Conservation (phyloP, 2,113 vertebrate genomes). For the Hippopotamus amphibius region DNA sequence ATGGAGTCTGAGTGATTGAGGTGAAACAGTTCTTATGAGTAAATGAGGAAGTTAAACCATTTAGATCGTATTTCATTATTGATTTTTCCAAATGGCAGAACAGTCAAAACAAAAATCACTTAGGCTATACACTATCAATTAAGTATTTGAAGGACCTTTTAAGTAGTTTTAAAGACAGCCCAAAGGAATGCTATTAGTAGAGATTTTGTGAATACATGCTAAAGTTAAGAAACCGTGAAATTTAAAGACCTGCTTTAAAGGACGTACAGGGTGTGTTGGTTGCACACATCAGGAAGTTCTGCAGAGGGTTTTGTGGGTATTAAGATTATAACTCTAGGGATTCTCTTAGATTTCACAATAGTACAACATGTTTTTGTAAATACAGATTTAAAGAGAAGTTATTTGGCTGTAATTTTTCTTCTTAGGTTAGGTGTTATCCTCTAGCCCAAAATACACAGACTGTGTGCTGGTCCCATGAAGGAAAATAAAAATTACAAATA, state of each 20-base stretch:
- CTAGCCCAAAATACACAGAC: not conserved
- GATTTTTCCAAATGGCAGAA: not conserved
- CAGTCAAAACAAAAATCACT: not conserved
- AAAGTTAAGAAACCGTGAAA: slow-evolving; percentile 9
- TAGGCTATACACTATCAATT: not conserved
- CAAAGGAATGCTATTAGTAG: slow-evolving; percentile 14
- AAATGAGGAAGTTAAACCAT: not conserved
- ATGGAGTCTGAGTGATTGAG: not conserved
- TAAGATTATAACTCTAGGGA: not conserved
- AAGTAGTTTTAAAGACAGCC: not conserved
- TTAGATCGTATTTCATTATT: not conserved
- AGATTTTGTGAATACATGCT: not conserved
- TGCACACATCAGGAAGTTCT: not conserved
- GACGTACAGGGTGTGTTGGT: not conserved
- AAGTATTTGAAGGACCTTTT: not conserved
- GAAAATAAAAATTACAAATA: slow-evolving; percentile 26
- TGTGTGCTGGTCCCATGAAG: not conserved
- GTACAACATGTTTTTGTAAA: not conserved
- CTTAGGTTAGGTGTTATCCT: not conserved
- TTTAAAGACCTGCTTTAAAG: slow-evolving; percentile 30
- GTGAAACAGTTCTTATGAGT: slow-evolving; percentile 15
- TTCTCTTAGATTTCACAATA: slow-evolving; percentile 42
- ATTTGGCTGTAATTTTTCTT: not conserved
- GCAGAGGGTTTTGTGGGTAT: not conserved
- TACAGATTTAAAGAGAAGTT: not conserved